These are phyloP conservation scores for Camelus bactrianus DNA, from an alignment of 2,113 vertebrate genomes.

Conservation along the genomic window DNA sequence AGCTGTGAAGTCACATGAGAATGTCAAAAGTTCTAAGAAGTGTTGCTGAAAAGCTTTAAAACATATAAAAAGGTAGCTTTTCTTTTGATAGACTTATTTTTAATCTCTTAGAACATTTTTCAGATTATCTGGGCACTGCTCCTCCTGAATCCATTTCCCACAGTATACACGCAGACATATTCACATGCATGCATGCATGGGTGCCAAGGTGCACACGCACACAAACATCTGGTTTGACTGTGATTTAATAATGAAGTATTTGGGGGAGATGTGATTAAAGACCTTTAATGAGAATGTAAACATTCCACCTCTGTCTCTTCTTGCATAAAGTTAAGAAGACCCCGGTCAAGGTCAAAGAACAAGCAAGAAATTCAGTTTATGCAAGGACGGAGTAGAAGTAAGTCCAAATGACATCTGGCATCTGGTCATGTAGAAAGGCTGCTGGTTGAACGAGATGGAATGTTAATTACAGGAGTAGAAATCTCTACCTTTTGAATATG, in stretches of 20 bases:
- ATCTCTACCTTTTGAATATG: neutral
- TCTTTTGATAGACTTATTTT: neutral
- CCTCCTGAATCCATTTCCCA: neutral
- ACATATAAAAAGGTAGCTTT: neutral
- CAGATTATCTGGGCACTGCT: neutral
- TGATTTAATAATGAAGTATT: neutral
- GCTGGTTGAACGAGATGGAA: neutral
- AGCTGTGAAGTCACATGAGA: neutral
- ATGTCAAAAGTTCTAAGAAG: slow-evolving; percentile 46
- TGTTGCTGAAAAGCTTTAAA: neutral
- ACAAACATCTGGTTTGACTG: no score
- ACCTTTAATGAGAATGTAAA: neutral
- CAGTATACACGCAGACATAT: neutral
- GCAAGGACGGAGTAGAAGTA: neutral
- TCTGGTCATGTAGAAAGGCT: neutral
- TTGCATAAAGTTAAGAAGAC: neutral
- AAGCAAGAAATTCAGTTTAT: neutral
- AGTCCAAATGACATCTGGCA: neutral
- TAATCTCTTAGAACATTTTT: slow-evolving; percentile 1
- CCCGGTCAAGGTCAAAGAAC: neutral
- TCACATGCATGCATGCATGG: accelerated
- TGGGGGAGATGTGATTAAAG: neutral
- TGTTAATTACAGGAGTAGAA: neutral
- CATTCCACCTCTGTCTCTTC: neutral
- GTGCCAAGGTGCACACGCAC: neutral